Evolutionary conservation across 1,140 invertebrate species (phyloP).

Genomic region (Epicauta chinensis): DNA sequence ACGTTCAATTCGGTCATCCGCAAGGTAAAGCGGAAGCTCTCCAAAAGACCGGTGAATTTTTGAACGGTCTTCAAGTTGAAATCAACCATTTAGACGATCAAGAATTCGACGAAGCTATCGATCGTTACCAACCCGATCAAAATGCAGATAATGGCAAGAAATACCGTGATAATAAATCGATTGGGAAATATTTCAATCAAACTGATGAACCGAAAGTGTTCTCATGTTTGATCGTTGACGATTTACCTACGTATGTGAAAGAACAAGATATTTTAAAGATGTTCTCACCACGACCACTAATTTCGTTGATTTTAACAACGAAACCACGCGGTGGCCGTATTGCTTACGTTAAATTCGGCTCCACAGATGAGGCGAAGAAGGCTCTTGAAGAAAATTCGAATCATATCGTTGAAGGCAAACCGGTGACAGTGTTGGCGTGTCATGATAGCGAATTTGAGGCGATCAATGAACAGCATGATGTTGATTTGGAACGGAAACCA

Average conservation of each 20-base stretch:
- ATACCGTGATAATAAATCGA: slow-evolving; percentile 16
- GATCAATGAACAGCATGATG: slow-evolving; percentile 41
- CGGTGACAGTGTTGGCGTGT: slow-evolving; percentile 48
- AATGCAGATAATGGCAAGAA: slow-evolving; percentile 19
- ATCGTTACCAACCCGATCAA: slow-evolving; percentile 50
- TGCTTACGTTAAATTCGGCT: slow-evolving; percentile 69
- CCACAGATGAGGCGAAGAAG: slow-evolving; percentile 57
- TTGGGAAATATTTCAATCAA: slow-evolving; percentile 39
- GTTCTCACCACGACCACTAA: slow-evolving; percentile 64
- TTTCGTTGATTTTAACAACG: slow-evolving; percentile 60
- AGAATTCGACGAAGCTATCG: slow-evolving; percentile 58
- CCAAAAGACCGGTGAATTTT: slow-evolving; percentile 48
- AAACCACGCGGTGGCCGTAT: slow-evolving; percentile 50
- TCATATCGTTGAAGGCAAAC: slow-evolving; percentile 52
- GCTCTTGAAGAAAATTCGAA: slow-evolving; percentile 50
- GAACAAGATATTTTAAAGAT: slow-evolving; percentile 72
- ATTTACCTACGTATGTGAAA: slow-evolving; percentile 66
- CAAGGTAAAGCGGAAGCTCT: slow-evolving; percentile 66
- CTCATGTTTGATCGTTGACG: slow-evolving; percentile 58
- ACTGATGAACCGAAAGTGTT: slow-evolving; percentile 35
- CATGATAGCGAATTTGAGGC: slow-evolving; percentile 48
- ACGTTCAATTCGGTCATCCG: slow-evolving; percentile 64
- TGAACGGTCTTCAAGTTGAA: slow-evolving; percentile 56
- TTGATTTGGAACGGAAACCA: slow-evolving; percentile 19
- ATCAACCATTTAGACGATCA: slow-evolving; percentile 56